phyloP scores from a whole-genome alignment of 1,140 invertebrate species.

The Drosophila yakuba region DNA sequence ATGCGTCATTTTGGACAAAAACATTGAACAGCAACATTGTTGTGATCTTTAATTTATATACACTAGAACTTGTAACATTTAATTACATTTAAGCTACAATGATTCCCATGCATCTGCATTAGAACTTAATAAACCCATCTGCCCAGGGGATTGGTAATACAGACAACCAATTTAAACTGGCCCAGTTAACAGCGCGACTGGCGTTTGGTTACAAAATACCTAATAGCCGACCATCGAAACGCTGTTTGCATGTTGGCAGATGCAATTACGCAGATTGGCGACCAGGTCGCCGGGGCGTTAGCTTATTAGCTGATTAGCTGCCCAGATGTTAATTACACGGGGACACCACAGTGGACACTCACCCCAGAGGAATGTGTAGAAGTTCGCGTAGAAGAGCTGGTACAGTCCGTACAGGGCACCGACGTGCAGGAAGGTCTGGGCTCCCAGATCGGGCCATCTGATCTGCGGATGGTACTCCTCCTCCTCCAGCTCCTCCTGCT shows the following conservation, averaged over 20 bases:
- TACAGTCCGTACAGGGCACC: conserved; percentile 90
- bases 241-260: conserved; percentile 44
- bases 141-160: background rate
- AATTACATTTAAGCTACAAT: no score
- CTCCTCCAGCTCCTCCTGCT: conserved; percentile 31
- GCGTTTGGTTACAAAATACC: conserved; percentile 26
- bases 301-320: conserved; percentile 8
- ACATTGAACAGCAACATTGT: background rate
- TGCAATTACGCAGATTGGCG: conserved; percentile 43
- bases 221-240: conserved; percentile 20
- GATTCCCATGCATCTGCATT: background rate
- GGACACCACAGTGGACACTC: conserved; percentile 83
- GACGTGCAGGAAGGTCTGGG: conserved; percentile 88
- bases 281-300: conserved; percentile 3
- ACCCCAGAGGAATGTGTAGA: conserved; percentile 90
- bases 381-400: conserved; percentile 87
- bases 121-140: conserved; percentile 4
- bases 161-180: conserved; percentile 22
- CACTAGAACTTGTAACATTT: background rate
- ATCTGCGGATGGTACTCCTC: conserved; percentile 87
- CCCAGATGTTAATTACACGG: conserved; percentile 40
- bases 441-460: conserved; percentile 89
- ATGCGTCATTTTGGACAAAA: background rate
- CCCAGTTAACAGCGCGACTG: conserved; percentile 13
- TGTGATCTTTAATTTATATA: background rate